Evolutionary conservation across 2,797 vertebrate genomes (phyloP), one percentile per base, ranked within the genome.

Genomic region (Pelochelys cantorii): DNA sequence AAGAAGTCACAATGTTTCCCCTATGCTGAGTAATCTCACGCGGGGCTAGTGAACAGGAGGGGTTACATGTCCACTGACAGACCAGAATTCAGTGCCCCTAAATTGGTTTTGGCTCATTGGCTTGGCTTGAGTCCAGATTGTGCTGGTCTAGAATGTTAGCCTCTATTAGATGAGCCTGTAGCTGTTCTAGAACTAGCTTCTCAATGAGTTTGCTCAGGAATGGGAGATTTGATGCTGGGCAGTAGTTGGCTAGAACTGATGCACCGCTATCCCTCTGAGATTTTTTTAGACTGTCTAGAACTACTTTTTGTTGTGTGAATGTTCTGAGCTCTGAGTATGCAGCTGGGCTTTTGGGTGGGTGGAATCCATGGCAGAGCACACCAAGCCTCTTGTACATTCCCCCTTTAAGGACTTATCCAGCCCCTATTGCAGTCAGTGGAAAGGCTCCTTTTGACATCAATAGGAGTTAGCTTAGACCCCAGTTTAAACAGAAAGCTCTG

Each of bases 361-460:
- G 15, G 31, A n/a, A 31, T n/a, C 29, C 14, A 18, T 65, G 62
- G 31, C 4, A 65, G 62, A 65, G 62, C 62, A n/a, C 62, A 65
- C 42, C 75, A 81, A n/a, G 53, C 14, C 81, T 7, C 17, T 25
- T 79, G 29, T 37, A 0, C 2, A 0, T 0, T 3, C 1, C 29
- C 86, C 80, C 48, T 11, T 79, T 60, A 53, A 14, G 84, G 52
- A 42, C 53, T 11, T 29, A 56, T 18, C 17, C 68, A 52, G 84
- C 71, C 12, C 48, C 82, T 0, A 48, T 74, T 14, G 53, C 12
- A n/a, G 17, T 13, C 37, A 83, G 25, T 92, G 59, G 11, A 29
- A 13, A 60, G 59, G 27, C 25, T 60, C 57, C 57, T 27, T 25
- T 59, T 27, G 57, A 59, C 25, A 25, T 34, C 53, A 54, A 11